Evolutionary conservation across 2,113 vertebrate species (phyloP).

Genomic region (Pipra filicauda): DNA sequence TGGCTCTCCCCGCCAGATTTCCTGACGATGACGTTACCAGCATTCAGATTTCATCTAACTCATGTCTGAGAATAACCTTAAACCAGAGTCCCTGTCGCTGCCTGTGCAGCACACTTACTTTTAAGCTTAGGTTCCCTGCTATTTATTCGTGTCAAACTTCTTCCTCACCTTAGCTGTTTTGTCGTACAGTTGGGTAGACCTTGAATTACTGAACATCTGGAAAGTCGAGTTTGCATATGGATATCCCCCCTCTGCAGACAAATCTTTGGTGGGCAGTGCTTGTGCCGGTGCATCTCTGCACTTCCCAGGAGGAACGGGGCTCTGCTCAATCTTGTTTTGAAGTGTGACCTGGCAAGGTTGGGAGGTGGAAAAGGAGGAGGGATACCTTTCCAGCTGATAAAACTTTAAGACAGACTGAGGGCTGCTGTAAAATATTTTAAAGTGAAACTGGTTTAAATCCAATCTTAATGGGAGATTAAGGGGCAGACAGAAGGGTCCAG

Average conservation of each 20-base stretch:
- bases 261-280: background rate
- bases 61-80: background rate
- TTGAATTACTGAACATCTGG: background rate
- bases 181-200: background rate
- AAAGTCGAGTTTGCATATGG: background rate
- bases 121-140: background rate
- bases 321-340: background rate
- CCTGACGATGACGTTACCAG: background rate
- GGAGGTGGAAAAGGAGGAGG: background rate
- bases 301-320: fast-evolving
- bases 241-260: background rate
- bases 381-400: background rate
- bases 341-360: background rate
- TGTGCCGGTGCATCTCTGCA: fast-evolving
- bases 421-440: background rate
- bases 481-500: background rate
- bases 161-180: background rate
- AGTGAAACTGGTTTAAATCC: background rate
- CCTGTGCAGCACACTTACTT: background rate
- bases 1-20: background rate
- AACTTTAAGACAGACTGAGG: background rate
- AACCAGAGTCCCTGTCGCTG: background rate
- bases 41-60: background rate
- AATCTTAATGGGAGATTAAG: background rate
- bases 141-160: background rate